phyloP scores from a whole-genome alignment of 2,797 vertebrate genomes.

The Xyrichtys novacula region DNA sequence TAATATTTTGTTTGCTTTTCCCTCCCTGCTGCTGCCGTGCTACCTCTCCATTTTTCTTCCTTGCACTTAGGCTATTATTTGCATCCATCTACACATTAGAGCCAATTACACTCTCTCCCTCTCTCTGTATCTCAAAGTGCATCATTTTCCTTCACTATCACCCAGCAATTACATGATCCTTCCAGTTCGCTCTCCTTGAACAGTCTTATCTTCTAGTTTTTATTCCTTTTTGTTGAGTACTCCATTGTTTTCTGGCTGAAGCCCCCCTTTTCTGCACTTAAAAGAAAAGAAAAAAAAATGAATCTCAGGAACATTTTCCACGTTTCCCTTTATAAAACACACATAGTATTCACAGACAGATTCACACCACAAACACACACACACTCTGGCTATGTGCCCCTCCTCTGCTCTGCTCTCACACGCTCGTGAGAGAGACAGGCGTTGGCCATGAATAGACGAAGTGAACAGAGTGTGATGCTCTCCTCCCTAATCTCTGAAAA shows the following conservation, averaged over 20 bases:
- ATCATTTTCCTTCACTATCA: slow-evolving; percentile 48
- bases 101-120: slow-evolving; percentile 17
- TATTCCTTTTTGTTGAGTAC: slow-evolving; percentile 23
- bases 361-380: slow-evolving; percentile 15
- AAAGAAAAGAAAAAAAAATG: slow-evolving; percentile 18
- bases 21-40: slow-evolving; percentile 10
- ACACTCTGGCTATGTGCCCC: slow-evolving; percentile 25
- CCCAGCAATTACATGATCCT: slow-evolving; percentile 36
- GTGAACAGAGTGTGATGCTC: slow-evolving; percentile 68
- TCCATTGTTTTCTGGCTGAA: slow-evolving; percentile 8
- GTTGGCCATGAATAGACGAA: slow-evolving; percentile 76
- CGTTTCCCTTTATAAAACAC: slow-evolving; percentile 28
- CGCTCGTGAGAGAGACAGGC: slow-evolving; percentile 66
- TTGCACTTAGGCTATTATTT: slow-evolving; percentile 32
- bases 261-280: slow-evolving; percentile 9
- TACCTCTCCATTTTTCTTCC: slow-evolving; percentile 17
- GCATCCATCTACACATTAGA: slow-evolving; percentile 44
- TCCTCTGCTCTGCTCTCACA: slow-evolving; percentile 43
- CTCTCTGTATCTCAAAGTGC: slow-evolving; percentile 24
- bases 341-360: slow-evolving; percentile 23
- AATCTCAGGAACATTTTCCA: slow-evolving; percentile 19
- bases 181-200: slow-evolving; percentile 17
- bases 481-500: slow-evolving; percentile 82
- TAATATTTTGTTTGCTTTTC: slow-evolving; percentile 15
- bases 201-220: slow-evolving; percentile 24